phyloP scores from a whole-genome alignment of 1,140 invertebrate genomes.

The Tetranychus urticae region DNA sequence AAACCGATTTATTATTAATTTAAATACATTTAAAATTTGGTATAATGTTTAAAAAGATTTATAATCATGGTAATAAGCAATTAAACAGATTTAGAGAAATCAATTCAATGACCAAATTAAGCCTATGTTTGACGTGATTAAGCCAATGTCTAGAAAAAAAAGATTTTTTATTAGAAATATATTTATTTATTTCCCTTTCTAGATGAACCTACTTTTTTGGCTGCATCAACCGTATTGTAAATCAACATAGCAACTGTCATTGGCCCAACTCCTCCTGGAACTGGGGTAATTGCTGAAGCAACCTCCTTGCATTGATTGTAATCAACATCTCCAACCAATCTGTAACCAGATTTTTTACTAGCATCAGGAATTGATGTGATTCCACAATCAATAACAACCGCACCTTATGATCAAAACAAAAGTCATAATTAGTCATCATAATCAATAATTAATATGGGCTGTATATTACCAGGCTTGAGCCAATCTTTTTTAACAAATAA shows the following conservation, averaged over 20 bases:
- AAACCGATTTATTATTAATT: too few relatives aligned
- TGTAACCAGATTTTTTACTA: slow-evolving; percentile 52
- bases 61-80: too few relatives aligned
- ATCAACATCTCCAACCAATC: slow-evolving; percentile 82
- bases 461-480: slow-evolving; percentile 51
- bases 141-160: too few relatives aligned
- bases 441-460: not conserved
- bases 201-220: slow-evolving; percentile 15
- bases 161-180: too few relatives aligned
- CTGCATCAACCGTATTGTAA: slow-evolving; percentile 51
- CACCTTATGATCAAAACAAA: slow-evolving; percentile 29
- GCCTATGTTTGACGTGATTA: too few relatives aligned
- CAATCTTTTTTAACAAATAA: slow-evolving; percentile 81
- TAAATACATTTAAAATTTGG: too few relatives aligned
- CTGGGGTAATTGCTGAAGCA: slow-evolving; percentile 53
- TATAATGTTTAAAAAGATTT: too few relatives aligned
- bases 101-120: too few relatives aligned
- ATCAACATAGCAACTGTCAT: slow-evolving; percentile 75
- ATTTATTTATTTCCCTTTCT: too few relatives aligned
- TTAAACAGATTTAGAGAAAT: too few relatives aligned
- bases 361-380: slow-evolving; percentile 78
- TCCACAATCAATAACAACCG: slow-evolving; percentile 98
- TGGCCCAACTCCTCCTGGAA: slow-evolving; percentile 92
- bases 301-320: slow-evolving; percentile 44
- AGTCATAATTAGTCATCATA: not conserved